Percentiles rank a stretch among this genome's conserved stretches.
Evolutionary conservation across 2,888 invertebrate genomes (phyloP).

Genomic region (Aphodius sticticus): DNA sequence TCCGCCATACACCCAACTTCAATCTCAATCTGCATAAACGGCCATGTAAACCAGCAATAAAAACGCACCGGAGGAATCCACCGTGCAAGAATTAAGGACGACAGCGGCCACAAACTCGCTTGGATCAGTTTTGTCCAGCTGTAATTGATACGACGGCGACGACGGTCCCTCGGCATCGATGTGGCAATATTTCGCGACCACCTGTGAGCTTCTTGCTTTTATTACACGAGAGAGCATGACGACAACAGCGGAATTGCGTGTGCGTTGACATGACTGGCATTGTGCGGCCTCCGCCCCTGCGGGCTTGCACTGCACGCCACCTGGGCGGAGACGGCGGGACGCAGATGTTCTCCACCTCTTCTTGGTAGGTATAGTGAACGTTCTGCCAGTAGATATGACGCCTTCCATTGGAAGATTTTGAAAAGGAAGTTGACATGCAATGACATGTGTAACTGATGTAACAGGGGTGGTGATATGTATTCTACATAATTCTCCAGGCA

Average conservation of each 20-base stretch:
- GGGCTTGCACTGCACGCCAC: constrained; percentile 11
- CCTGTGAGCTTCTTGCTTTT: constrained; percentile 36
- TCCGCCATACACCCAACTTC: not conserved
- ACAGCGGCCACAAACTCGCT: not conserved
- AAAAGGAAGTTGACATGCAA: not conserved
- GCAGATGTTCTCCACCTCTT: constrained; percentile 11
- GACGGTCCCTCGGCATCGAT: constrained; percentile 7
- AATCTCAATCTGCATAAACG: constrained; percentile 7
- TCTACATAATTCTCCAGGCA: not conserved
- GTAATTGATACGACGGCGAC: not conserved
- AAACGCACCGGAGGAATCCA: not conserved
- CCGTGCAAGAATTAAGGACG: not conserved
- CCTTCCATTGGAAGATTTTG: not conserved
- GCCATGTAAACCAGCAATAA: not conserved
- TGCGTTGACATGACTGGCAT: constrained; percentile 26
- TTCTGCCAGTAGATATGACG: not conserved
- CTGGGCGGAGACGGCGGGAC: constrained; percentile 12
- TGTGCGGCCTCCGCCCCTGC: constrained; percentile 16
- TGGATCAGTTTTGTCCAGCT: not conserved
- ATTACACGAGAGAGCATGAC: constrained; percentile 15
- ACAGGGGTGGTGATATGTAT: not conserved
- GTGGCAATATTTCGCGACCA: constrained; percentile 40
- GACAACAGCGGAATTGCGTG: constrained; percentile 35
- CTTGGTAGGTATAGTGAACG: not conserved
- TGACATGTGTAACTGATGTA: not conserved